A percentile compares a stretch with the other conserved stretches of the same genome.
Evolutionary conservation across 2,113 vertebrate species (phyloP).

Genomic region (Craseonycteris thonglongyai): DNA sequence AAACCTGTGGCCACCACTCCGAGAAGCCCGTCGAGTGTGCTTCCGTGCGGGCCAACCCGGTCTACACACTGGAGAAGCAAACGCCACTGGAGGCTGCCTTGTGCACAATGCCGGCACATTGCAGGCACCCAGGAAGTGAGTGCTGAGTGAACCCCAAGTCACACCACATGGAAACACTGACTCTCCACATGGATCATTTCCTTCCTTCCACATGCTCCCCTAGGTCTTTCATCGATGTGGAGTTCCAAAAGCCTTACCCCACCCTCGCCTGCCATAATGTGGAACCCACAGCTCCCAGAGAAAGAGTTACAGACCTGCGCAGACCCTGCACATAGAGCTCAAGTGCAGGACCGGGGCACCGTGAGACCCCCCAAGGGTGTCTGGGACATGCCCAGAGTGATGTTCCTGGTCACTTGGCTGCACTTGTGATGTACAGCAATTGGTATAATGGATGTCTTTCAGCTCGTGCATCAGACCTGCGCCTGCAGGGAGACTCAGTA

Average conservation of each 20-base stretch:
- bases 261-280: not conserved
- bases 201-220: not conserved
- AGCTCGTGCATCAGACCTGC: conserved; percentile 17
- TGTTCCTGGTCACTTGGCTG: not conserved
- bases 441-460: conserved; percentile 23
- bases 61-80: not conserved
- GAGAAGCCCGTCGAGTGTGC: not conserved
- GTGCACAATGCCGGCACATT: not conserved
- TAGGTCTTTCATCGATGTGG: not conserved
- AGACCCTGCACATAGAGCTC: not conserved
- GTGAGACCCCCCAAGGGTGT: not conserved
- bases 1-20: not conserved
- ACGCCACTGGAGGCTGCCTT: not conserved
- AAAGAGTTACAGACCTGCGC: not conserved
- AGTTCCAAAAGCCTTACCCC: not conserved
- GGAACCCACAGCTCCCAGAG: not conserved
- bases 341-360: not conserved
- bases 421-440: not conserved
- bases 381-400: not conserved
- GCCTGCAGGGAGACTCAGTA: not conserved
- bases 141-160: not conserved
- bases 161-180: not conserved
- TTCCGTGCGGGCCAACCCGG: not conserved
- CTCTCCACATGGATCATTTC: not conserved
- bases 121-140: rapidly evolving